Evolutionary conservation across 2,797 vertebrate species (phyloP), one percentile per base, ranked within the genome.

Genomic region (Rousettus madagascariensis): DNA sequence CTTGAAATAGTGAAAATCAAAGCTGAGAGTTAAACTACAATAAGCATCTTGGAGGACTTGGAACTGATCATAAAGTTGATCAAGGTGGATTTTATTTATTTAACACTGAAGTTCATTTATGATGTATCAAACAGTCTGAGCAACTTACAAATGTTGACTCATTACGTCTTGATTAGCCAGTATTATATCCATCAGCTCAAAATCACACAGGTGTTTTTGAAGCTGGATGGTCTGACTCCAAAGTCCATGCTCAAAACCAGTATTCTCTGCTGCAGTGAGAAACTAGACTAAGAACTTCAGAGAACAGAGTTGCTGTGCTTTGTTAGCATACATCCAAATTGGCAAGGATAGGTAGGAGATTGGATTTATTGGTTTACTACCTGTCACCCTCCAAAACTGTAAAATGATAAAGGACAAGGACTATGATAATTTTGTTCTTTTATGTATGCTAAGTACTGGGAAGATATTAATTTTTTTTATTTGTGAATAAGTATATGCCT

Each of bases 1-100:
- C 22, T 63, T 90, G 22, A 77, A 91, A 80, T 82, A 66, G 49
- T 66, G n/a, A 71, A 92, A 93, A 46, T 93, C 49, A 93, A 93
- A 16, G 15, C 43, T 94, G 19, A 57, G 15, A 83, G 36, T 57
- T 63, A 90, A 46, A 12, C 33, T 61, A 7, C 41, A 49, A 53
- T 13, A 83, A 57, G 28, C 66, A 17, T 55, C 16, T 79, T 68
- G 3, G 8, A 78, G 22, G 46, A 46, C 33, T 38, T 88, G 8
- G 30, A 83, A 28, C 15, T 78, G 16, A 41, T 79, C 7, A 53
- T 33, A 65, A 69, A 75, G 6, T 66, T 61, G 30, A 91, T 80
- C 22, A 26, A 38, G 16, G 11, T 84, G 2, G 30, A 16, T 86
- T 94, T 79, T n/a, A 75, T 85, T 94, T 63, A 51, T 41, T 94